phyloP scores from a whole-genome alignment of 2,888 invertebrate genomes.

The Papilio demoleus region DNA sequence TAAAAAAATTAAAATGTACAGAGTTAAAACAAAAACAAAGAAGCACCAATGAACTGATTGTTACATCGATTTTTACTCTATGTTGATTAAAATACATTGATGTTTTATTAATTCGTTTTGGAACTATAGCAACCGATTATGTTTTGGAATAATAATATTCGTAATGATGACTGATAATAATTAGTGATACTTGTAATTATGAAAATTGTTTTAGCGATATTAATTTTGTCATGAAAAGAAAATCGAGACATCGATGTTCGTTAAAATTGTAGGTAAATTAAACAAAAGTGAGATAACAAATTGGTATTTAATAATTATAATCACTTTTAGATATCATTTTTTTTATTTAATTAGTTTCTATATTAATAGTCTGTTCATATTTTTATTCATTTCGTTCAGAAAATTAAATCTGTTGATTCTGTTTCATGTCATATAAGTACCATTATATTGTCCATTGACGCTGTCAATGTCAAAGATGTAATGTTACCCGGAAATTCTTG shows the following conservation, averaged over 20 bases:
- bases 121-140: not conserved
- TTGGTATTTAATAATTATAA: not conserved
- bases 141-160: conserved; percentile 4
- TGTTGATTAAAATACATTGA: not conserved
- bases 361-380: not conserved
- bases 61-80: too few species aligned
- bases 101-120: not conserved
- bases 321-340: too few species aligned
- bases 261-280: not conserved
- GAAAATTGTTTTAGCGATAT: not conserved
- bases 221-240: not conserved
- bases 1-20: not conserved
- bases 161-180: not conserved
- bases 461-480: conserved; percentile 4
- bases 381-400: not conserved
- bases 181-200: not conserved
- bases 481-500: conserved; percentile 21
- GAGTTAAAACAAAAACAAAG: too few species aligned
- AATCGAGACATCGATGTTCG: conserved; percentile 1
- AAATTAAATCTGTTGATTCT: not conserved
- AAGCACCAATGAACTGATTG: too few species aligned
- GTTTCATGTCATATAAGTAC: not conserved
- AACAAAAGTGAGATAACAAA: not conserved
- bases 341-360: not conserved
- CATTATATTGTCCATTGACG: not conserved